A percentile compares a stretch with the other conserved stretches of the same genome.
These are phyloP conservation scores for Eupsilia transversa DNA, from an alignment of 2,888 invertebrate genomes.

Conservation along the genomic window DNA sequence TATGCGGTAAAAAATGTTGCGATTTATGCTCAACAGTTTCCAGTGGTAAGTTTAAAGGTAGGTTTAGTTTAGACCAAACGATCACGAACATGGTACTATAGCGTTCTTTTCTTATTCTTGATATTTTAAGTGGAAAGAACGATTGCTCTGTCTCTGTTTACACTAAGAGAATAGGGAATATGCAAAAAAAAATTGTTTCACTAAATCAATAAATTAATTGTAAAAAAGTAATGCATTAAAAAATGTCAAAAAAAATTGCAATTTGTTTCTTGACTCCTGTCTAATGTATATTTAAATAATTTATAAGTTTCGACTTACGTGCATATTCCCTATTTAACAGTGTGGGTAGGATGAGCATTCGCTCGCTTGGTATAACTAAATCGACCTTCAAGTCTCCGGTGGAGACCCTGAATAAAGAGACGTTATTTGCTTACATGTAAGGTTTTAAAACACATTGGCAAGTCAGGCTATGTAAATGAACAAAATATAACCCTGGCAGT, in stretches of 20 bases:
- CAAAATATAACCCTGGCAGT: background rate
- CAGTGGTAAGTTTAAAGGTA: background rate
- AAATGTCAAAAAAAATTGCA: too few species aligned
- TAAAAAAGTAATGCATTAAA: too few species aligned
- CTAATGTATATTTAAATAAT: too few species aligned
- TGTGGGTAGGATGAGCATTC: too few species aligned
- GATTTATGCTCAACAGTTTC: background rate
- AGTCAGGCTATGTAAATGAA: background rate
- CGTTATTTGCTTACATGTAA: background rate
- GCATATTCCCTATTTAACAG: too few species aligned
- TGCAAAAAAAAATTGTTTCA: too few species aligned
- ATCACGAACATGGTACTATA: background rate
- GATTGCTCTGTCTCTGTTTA: background rate
- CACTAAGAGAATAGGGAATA: background rate
- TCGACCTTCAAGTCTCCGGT: too few species aligned
- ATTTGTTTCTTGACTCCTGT: too few species aligned
- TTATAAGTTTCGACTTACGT: too few species aligned
- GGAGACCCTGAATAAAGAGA: background rate
- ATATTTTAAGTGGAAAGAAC: background rate
- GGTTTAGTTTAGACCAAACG: background rate
- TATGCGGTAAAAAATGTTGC: background rate
- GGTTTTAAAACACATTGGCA: background rate
- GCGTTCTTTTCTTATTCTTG: background rate
- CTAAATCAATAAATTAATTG: too few species aligned
- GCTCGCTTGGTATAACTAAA: too few species aligned